A percentile compares a stretch with the other conserved stretches of the same genome.
Evolutionary conservation across 1,140 invertebrate genomes (phyloP).

Genomic region (Manduca sexta): DNA sequence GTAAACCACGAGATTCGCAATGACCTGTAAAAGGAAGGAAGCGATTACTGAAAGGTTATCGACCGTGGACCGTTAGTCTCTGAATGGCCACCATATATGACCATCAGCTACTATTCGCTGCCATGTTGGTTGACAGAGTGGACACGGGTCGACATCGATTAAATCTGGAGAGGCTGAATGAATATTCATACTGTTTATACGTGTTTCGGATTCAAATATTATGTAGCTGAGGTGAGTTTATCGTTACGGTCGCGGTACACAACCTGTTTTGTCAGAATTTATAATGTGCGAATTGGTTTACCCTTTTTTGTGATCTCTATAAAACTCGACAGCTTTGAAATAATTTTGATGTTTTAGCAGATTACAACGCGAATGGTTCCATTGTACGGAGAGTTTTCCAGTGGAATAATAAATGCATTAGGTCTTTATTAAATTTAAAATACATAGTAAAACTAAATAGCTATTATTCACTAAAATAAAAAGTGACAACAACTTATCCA

Average conservation of each 20-base stretch:
- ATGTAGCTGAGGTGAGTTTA: too few species aligned
- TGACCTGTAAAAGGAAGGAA: conserved; percentile 58
- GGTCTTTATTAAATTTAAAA: too few species aligned
- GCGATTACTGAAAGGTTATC: conserved; percentile 62
- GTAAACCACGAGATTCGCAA: conserved; percentile 50
- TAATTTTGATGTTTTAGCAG: too few species aligned
- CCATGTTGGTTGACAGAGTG: conserved; percentile 10
- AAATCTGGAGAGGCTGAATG: conserved; percentile 36
- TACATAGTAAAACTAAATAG: too few species aligned
- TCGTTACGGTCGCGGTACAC: too few species aligned
- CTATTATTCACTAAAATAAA: too few species aligned
- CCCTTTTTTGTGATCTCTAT: too few species aligned
- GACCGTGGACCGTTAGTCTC: conserved; percentile 55
- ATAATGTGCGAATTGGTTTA: too few species aligned
- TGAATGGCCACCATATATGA: conserved; percentile 36
- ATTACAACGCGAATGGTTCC: too few species aligned
- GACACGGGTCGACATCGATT: conserved; percentile 37
- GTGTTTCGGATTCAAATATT: conserved; percentile 19
- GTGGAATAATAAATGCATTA: background rate
- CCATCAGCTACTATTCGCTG: conserved; percentile 14
- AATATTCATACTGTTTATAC: conserved; percentile 41
- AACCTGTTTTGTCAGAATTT: too few species aligned
- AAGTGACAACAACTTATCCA: too few species aligned
- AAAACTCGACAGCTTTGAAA: too few species aligned
- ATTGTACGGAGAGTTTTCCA: background rate